phyloP scores from a whole-genome alignment of 2,113 vertebrate species.

The Salvelinus namaycush region DNA sequence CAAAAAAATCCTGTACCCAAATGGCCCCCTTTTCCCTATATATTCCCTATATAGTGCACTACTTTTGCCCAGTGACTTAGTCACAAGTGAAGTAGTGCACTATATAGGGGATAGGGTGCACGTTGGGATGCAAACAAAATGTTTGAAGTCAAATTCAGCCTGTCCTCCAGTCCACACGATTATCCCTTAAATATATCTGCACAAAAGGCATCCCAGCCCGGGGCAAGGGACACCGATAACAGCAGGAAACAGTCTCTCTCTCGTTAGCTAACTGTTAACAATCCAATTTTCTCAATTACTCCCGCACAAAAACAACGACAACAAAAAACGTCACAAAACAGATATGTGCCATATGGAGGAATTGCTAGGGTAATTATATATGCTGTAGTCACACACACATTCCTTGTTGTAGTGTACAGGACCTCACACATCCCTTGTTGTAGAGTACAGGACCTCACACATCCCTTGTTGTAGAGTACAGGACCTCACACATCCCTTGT shows the following conservation, averaged over 20 bases:
- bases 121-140: not conserved
- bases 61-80: too few species aligned
- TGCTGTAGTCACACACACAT: conserved; percentile 14
- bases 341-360: conserved; percentile 12
- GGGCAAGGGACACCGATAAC: conserved; percentile 15
- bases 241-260: not conserved
- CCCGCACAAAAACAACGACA: conserved; percentile 7
- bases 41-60: too few species aligned
- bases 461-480: too few species aligned
- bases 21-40: not conserved
- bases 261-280: not conserved
- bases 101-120: too few species aligned
- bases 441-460: too few species aligned
- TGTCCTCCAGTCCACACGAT: conserved; percentile 25
- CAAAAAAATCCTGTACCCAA: not conserved
- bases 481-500: too few species aligned
- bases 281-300: conserved; percentile 20
- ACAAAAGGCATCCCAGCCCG: conserved; percentile 4
- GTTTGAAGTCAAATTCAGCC: conserved; percentile 35
- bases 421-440: too few species aligned
- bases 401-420: too few species aligned
- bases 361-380: conserved; percentile 14
- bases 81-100: too few species aligned
- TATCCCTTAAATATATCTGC: conserved; percentile 34
- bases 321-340: conserved; percentile 5